Evolutionary conservation across 2,113 vertebrate species (phyloP), one percentile per base, ranked within the genome.

Genomic region (Nicator chloris): DNA sequence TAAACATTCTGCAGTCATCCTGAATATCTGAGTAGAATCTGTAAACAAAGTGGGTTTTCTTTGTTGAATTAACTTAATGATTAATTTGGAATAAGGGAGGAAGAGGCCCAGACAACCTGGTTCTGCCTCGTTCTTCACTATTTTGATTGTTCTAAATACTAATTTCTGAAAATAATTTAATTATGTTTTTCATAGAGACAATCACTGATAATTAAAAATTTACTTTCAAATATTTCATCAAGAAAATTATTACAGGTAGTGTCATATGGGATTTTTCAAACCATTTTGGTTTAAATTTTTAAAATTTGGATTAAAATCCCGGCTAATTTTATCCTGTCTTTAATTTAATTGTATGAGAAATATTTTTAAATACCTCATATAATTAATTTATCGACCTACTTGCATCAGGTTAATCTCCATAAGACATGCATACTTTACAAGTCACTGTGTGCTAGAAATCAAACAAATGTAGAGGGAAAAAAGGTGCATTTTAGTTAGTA

Each of bases 281-380:
- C 11, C 4, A 33, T 72, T 92, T 61, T 87, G 9, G 31, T 82
- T 95, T 60, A 78, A 81, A 82, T 94, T 56, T 63, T 88, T 59
- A 77, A 93, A 60, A 64, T 72, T 51, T 85, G 40, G 21, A 91
- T 92, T 92, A 81, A 92, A 94, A 95, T 30, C 33, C 69, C n/a
- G 92, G 44, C 27, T 66, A 65, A 66, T 68, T 88, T 93, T n/a
- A 82, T 42, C 16, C 22, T 64, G 37, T 50, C 28, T 31, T 91
- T 65, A 93, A 87, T 92, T 94, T 87, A 93, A 39, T 18, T 88
- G 84, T n/a, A 94, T 90, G 13, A 90, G 31, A 96, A 92, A 93
- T 69, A 50, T 39, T 92, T 81, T 87, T 68, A 91, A 95, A 86
- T 47, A 31, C 47, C 66, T 96, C 80, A 78, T 18, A 9, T 89